A percentile compares a stretch with the other conserved stretches of the same genome.
Conservation (phyloP, 2,888 invertebrate species). For the Tetrapedia diversipes region DNA sequence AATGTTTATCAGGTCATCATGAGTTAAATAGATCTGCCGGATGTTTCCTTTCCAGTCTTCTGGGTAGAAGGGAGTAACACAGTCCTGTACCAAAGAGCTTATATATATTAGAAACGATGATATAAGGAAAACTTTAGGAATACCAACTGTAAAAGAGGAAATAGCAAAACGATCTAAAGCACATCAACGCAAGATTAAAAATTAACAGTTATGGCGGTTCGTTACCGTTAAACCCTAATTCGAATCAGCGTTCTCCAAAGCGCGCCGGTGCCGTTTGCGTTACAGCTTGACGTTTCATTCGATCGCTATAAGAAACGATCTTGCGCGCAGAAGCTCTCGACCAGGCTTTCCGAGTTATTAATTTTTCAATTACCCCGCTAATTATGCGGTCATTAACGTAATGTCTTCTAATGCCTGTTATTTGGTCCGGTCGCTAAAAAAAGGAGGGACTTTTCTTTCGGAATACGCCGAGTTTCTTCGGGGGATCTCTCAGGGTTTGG, state of each 20-base stretch:
- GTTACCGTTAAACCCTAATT: not conserved
- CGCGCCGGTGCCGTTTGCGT: not conserved
- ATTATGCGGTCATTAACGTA: slow-evolving; percentile 21
- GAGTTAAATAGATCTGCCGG: too few species aligned
- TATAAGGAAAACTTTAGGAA: too few species aligned
- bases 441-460: slow-evolving; percentile 4
- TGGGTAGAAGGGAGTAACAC: too few species aligned
- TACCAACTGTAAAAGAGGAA: too few species aligned
- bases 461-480: slow-evolving; percentile 6
- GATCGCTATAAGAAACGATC: not conserved
- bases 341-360: slow-evolving; percentile 17
- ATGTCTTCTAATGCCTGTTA: slow-evolving; percentile 34
- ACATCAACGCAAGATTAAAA: too few species aligned
- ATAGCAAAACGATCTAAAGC: too few species aligned
- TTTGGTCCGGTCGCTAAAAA: slow-evolving; percentile 15
- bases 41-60: too few species aligned
- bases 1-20: too few species aligned
- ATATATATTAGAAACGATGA: too few species aligned
- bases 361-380: slow-evolving; percentile 32
- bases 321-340: not conserved
- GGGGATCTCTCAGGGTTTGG: slow-evolving; percentile 15
- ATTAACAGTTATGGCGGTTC: too few species aligned
- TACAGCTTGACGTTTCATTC: slow-evolving; percentile 1
- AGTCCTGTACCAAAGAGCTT: too few species aligned
- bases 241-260: not conserved